Percentiles rank a stretch among this genome's conserved stretches.
Evolutionary conservation across 2,888 invertebrate species (phyloP).

Genomic region (Thumatha senex): DNA sequence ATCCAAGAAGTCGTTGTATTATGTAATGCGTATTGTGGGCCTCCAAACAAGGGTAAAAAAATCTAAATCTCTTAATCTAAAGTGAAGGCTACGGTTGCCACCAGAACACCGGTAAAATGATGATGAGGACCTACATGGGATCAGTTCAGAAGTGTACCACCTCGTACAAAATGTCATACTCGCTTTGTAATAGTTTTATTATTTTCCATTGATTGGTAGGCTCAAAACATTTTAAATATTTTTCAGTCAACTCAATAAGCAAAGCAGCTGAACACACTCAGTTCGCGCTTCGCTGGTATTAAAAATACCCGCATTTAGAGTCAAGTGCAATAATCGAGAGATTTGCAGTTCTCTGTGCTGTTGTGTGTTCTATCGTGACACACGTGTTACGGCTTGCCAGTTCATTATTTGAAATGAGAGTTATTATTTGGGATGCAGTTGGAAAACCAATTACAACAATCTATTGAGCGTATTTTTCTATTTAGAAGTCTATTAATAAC

Average conservation of each 20-base stretch:
- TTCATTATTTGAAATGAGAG: conserved; percentile 22
- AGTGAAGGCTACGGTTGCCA: too few relatives aligned
- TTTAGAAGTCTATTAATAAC: conserved; percentile 1
- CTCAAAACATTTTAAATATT: neutral
- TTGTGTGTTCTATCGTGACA: conserved; percentile 12
- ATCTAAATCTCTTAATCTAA: too few relatives aligned
- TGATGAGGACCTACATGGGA: too few relatives aligned
- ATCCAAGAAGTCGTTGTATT: too few relatives aligned
- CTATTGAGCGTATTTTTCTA: neutral
- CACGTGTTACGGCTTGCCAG: conserved; percentile 6
- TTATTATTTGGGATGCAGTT: conserved; percentile 18
- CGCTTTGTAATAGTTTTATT: too few relatives aligned
- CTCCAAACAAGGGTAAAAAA: too few relatives aligned
- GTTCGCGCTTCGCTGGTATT: conserved; percentile 31
- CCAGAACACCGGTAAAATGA: too few relatives aligned
- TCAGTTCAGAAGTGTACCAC: too few relatives aligned
- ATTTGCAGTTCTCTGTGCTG: conserved; percentile 15
- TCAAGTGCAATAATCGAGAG: conserved; percentile 30
- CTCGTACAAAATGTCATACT: too few relatives aligned
- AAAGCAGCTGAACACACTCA: conserved; percentile 20
- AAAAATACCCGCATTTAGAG: conserved; percentile 24
- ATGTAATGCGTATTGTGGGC: too few relatives aligned
- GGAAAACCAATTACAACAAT: conserved; percentile 6
- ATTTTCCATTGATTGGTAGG: too few relatives aligned
- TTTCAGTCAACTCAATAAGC: conserved; percentile 4